Base-by-base conservation (phyloP, 37 sponge, comb jelly and placozoan genomes). In the Chondrosia reniformis region DNA sequence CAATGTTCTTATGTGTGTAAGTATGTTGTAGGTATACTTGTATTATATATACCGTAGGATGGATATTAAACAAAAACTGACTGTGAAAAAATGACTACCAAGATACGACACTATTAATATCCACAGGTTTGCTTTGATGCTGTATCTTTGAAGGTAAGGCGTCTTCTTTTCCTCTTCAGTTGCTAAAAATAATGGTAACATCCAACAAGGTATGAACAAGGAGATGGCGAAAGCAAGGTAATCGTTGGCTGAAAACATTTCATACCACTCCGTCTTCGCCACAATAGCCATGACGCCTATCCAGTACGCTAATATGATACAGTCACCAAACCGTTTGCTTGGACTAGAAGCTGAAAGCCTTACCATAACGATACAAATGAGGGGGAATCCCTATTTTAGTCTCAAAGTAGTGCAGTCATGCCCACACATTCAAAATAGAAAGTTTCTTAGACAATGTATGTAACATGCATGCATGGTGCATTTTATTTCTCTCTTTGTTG, bases 1-100 rank as follows among this genome's bases (percentile, higher is more conserved):
- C n/a, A n/a, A n/a, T n/a, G n/a, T n/a, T n/a, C n/a, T n/a, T 67
- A 6, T 12, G 6, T 56, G 58, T 56, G 58, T 49, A 15, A 19
- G 52, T 49, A 6, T 6, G 27, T 56, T 56, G 58, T 6, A 2
- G n/a, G 58, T 56, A 28, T 56, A 28, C 27, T 24, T 56, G 58
- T 56, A 6, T 6, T n/a, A n/a, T n/a, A n/a, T n/a, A n/a, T 19
- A 17, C 54, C 12, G 17, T 49, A 17, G 54, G 54, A 12, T 49
- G 54, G n/a, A n/a, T n/a, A n/a, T n/a, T n/a, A n/a, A n/a, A n/a
- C n/a, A n/a, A n/a, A n/a, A n/a, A n/a, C n/a, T n/a, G n/a, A n/a
- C n/a, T n/a, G 88, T 87, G 83, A 83, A 79, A 45, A 87, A 87
- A 55, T 87, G 79, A 56, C 83, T 87, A n/a, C 83, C 88, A 31